Evolutionary conservation across 1,140 invertebrate species (phyloP).

Genomic region (Eulimnadia texana): DNA sequence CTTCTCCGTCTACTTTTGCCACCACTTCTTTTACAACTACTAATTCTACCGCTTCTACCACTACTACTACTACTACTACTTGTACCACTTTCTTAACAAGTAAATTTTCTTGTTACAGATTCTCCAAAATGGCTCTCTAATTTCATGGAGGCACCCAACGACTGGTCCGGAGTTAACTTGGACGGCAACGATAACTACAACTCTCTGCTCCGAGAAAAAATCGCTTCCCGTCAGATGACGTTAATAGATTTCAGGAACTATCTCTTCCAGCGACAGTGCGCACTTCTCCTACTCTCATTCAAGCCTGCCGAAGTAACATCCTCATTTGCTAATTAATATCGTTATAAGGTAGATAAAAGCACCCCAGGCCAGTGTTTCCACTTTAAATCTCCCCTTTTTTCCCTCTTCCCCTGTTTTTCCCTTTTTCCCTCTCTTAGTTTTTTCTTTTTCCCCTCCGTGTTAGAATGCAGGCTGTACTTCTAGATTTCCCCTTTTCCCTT

Average conservation of each 20-base stretch:
- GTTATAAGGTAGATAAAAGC: not conserved
- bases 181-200: slow-evolving; percentile 48
- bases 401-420: too few species aligned
- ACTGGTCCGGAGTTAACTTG: slow-evolving; percentile 59
- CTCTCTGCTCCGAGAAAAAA: slow-evolving; percentile 47
- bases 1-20: too few species aligned
- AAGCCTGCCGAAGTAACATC: slow-evolving; percentile 58
- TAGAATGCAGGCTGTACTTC: too few species aligned
- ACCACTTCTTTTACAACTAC: too few species aligned
- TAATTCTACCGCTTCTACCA: too few species aligned
- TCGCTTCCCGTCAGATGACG: slow-evolving; percentile 51
- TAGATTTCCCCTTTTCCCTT: too few species aligned
- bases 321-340: slow-evolving; percentile 18
- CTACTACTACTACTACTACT: too few species aligned
- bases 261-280: slow-evolving; percentile 82
- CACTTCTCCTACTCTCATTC: slow-evolving; percentile 58
- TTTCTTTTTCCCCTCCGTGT: too few species aligned
- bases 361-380: too few species aligned
- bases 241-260: slow-evolving; percentile 86
- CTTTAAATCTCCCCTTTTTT: too few species aligned
- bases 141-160: slow-evolving; percentile 57
- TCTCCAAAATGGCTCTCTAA: slow-evolving; percentile 61
- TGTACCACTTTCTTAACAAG: slow-evolving; percentile 4
- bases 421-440: too few species aligned
- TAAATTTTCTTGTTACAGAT: slow-evolving; percentile 31